These are phyloP conservation scores for Lepidothrix coronata DNA, from an alignment of 2,113 vertebrate species.

Conservation along the genomic window DNA sequence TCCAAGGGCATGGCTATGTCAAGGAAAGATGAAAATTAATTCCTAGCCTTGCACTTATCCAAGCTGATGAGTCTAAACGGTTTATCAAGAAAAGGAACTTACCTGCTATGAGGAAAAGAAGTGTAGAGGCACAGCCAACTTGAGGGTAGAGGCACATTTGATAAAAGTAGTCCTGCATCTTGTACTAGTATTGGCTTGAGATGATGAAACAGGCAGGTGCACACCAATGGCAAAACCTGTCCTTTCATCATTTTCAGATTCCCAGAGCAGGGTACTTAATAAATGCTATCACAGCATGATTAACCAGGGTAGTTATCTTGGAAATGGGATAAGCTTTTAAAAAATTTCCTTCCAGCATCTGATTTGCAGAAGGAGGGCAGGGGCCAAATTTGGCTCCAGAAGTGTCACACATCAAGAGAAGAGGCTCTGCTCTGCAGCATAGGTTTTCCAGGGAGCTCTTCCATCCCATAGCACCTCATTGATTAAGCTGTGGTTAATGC, in stretches of 20 bases:
- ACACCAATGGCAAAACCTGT: neutral
- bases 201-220: neutral
- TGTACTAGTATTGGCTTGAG: neutral
- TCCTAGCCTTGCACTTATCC: neutral
- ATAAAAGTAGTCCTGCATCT: neutral
- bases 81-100: neutral
- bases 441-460: neutral
- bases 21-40: neutral
- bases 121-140: accelerated
- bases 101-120: neutral
- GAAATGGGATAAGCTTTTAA: neutral
- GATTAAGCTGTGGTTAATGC: neutral
- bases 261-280: neutral
- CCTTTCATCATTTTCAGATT: neutral
- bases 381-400: neutral
- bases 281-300: neutral
- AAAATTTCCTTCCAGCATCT: neutral
- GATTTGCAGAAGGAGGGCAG: neutral
- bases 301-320: neutral
- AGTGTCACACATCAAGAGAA: neutral
- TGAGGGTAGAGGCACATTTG: neutral
- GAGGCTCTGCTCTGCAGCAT: neutral
- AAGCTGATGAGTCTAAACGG: neutral
- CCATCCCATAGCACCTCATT: neutral
- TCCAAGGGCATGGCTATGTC: neutral